phyloP scores from a whole-genome alignment of 2,797 vertebrate genomes.

The Mus caroli region DNA sequence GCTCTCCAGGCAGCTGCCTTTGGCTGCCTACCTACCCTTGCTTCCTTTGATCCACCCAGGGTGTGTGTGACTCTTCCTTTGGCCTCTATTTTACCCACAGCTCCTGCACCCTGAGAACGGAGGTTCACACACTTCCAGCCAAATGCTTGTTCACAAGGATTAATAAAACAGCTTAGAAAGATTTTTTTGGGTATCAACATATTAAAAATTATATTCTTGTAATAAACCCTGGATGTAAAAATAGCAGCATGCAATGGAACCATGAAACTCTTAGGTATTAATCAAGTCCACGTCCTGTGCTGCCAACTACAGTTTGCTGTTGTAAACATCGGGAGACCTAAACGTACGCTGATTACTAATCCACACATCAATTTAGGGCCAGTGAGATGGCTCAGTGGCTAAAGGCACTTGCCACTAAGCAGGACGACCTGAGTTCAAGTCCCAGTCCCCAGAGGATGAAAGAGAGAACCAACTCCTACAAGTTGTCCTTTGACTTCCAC shows the following conservation, averaged over 20 bases:
- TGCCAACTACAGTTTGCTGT: slow-evolving; percentile 1
- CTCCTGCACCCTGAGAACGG: neutral
- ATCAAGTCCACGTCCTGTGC: neutral
- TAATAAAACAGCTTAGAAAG: slow-evolving; percentile 54
- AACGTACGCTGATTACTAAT: neutral
- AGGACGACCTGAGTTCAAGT: neutral
- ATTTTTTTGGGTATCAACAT: neutral
- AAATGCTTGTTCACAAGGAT: slow-evolving; percentile 49
- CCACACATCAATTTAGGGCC: neutral
- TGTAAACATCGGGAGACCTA: slow-evolving; percentile 10
- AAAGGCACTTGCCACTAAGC: neutral
- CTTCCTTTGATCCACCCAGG: slow-evolving; percentile 38
- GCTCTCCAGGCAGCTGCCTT: neutral
- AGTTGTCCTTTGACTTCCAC: neutral
- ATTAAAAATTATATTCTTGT: neutral
- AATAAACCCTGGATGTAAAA: neutral
- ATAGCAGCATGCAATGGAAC: neutral
- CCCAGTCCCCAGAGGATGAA: neutral
- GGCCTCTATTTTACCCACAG: slow-evolving; percentile 33
- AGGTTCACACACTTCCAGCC: slow-evolving; percentile 46
- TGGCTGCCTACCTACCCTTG: neutral
- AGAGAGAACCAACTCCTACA: neutral
- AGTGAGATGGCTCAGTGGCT: neutral
- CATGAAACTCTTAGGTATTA: slow-evolving; percentile 10
- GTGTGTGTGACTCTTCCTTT: neutral